These are phyloP conservation scores for Platorchestia sp. DNA, from an alignment of 1,140 invertebrate species.

Conservation along the genomic window DNA sequence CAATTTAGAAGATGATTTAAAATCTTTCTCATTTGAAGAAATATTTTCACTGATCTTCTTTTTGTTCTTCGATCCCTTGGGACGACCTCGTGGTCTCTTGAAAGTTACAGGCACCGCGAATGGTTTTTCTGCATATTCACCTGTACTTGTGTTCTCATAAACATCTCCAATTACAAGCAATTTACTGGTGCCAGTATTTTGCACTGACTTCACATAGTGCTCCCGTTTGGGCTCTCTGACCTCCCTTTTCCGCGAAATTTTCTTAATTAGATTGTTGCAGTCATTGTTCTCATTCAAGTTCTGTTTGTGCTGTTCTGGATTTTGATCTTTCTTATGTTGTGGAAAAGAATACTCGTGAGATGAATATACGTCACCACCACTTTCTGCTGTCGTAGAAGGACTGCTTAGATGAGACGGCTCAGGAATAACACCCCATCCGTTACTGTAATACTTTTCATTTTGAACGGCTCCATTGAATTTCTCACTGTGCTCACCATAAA, in stretches of 20 bases:
- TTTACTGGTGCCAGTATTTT: not conserved
- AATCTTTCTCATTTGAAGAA: not conserved
- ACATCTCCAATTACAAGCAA: not conserved
- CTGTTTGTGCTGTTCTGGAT: not conserved
- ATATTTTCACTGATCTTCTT: not conserved
- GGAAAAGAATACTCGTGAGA: not conserved
- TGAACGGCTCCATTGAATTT: not conserved
- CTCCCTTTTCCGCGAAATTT: not conserved
- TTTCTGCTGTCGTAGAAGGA: not conserved
- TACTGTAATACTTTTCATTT: not conserved
- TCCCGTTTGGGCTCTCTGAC: not conserved
- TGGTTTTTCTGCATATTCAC: not conserved
- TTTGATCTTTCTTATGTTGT: not conserved
- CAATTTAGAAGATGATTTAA: not conserved
- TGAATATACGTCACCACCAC: not conserved
- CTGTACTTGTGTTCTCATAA: not conserved
- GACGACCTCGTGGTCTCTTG: constrained; percentile 1
- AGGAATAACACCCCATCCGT: not conserved
- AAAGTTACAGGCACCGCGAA: not conserved
- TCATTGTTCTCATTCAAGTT: not conserved
- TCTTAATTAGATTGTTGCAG: not conserved
- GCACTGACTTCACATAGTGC: not conserved
- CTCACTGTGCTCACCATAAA: not conserved
- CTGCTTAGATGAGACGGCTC: not conserved
- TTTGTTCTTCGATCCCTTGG: constrained; percentile 36